These are phyloP conservation scores for Sebastes hubbsi DNA, from an alignment of 2,797 vertebrate genomes.

Conservation along the genomic window DNA sequence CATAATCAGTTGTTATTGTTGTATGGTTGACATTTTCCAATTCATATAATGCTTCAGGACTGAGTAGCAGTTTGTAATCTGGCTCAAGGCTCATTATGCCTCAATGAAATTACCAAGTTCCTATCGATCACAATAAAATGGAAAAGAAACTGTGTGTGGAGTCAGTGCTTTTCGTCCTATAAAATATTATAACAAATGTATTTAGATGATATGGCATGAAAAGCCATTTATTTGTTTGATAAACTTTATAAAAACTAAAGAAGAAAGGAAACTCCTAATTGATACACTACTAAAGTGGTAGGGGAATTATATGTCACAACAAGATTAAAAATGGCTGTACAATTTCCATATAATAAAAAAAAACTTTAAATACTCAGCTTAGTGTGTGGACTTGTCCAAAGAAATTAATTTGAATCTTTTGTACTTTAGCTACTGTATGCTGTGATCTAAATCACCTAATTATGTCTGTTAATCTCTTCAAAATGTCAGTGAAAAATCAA, in stretches of 20 bases:
- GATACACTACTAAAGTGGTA: background rate
- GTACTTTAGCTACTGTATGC: background rate
- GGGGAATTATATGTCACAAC: background rate
- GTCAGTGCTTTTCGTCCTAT: conserved; percentile 1
- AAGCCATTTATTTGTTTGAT: background rate
- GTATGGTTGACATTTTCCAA: conserved; percentile 40
- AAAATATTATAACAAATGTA: background rate
- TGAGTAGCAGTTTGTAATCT: conserved; percentile 39
- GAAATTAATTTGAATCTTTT: background rate
- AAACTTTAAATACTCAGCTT: background rate
- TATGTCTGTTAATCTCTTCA: no score
- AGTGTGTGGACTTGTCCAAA: background rate
- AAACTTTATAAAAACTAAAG: background rate
- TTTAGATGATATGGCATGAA: background rate
- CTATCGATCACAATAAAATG: conserved; percentile 60
- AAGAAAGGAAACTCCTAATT: background rate
- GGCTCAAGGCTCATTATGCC: conserved; percentile 25
- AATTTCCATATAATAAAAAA: background rate
- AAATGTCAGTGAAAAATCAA: no score
- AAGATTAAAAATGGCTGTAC: background rate
- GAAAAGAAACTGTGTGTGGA: conserved; percentile 30
- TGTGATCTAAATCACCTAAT: background rate
- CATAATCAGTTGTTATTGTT: conserved; percentile 61
- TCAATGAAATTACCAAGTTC: conserved; percentile 36
- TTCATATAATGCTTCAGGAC: conserved; percentile 30